Evolutionary conservation across 2,888 invertebrate species (phyloP).

Genomic region (Eudasyphora cyanicolor): DNA sequence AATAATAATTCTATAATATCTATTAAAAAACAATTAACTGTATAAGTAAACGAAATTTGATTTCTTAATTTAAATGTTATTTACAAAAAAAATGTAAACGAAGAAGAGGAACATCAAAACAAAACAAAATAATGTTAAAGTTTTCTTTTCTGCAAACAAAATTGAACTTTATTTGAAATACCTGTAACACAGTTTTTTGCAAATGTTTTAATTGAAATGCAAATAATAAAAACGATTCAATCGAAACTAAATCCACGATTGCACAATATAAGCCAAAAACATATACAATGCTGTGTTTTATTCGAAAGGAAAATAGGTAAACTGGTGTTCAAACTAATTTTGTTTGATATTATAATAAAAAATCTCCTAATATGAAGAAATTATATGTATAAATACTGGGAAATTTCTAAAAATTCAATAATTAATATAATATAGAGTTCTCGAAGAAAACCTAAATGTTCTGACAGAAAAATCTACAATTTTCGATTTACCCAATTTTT

Average conservation of each 20-base stretch:
- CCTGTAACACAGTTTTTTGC: constrained; percentile 16
- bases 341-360: too few relatives aligned
- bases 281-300: background rate
- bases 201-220: constrained; percentile 35
- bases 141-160: too few relatives aligned
- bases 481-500: too few relatives aligned
- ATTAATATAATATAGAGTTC: too few relatives aligned
- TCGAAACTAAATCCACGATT: constrained; percentile 30
- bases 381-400: too few relatives aligned
- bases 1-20: background rate
- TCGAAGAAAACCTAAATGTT: too few relatives aligned
- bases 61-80: constrained; percentile 36
- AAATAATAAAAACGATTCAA: constrained; percentile 29
- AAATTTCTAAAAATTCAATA: too few relatives aligned
- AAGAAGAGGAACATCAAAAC: background rate
- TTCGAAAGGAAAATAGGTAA: too few relatives aligned
- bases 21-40: constrained; percentile 11
- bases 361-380: too few relatives aligned
- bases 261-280: constrained; percentile 41
- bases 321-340: too few relatives aligned
- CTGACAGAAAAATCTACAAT: too few relatives aligned
- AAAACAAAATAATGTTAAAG: background rate
- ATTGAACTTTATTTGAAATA: constrained; percentile 45
- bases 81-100: background rate
- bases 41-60: constrained; percentile 19